Evolutionary conservation across 2,888 invertebrate genomes (phyloP), one percentile per base, ranked within the genome.

Genomic region (Dasypolia templi): DNA sequence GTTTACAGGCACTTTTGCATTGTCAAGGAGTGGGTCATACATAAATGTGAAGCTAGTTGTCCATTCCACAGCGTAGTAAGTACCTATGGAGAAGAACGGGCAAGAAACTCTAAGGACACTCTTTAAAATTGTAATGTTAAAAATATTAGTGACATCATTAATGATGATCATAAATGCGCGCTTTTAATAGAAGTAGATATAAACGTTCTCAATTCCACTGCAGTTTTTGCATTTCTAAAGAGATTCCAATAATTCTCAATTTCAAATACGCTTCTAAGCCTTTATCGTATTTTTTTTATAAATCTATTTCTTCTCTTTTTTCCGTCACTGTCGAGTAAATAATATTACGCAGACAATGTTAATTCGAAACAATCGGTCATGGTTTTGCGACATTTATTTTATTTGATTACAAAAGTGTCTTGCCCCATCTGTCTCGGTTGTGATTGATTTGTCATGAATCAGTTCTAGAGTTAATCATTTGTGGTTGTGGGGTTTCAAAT

Each of bases 371-470:
- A 49, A 44, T 49, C 56, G 0, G 79, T 72, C 72, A 78, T 69
- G 61, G 68, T 9, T 68, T 78, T 61, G 14, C 68, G 68, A 77
- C 77, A 82, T 62, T 79, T 53, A 65, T 78, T 68, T 82, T 46
- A 71, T 80, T 77, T 68, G 19, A 62, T 72, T 78, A 61, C 51
- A 42, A 51, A 29, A 65, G 26, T 29, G 11, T 12, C 56, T 82
- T 80, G 22, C 79, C 32, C 17, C 72, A 78, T 46, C 56, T 59
- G 12, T 22, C 42, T 12, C 53, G 44, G 49, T 11, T 5, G 55
- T 1, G 55, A 83, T 80, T 65, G 83, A 82, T 80, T 80, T 65
- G 72, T 65, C 56, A 80, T 78, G 56, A 78, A 77, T 78, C 56
- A 19, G 65, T 72, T 82, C 64, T 68, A 42, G 62, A 59, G 35